A percentile compares a stretch with the other conserved stretches of the same genome.
phyloP scores from a whole-genome alignment of 2,888 invertebrate species.

The Eupithecia inturbata region DNA sequence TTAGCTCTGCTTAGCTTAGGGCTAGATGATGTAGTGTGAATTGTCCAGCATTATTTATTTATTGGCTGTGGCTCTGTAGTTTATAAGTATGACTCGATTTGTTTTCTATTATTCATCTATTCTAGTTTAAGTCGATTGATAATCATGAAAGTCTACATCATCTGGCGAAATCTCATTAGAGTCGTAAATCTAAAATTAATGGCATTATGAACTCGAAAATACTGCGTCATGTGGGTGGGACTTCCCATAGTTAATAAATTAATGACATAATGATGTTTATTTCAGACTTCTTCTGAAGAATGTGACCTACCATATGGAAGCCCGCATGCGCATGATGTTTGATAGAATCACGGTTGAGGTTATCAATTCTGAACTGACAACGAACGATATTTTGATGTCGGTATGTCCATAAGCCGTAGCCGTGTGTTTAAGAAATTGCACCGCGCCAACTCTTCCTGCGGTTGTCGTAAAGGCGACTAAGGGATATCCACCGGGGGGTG shows the following conservation, averaged over 20 bases:
- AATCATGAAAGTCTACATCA: not conserved
- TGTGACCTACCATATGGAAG: constrained; percentile 64
- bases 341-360: constrained; percentile 60
- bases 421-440: no score
- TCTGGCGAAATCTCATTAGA: not conserved
- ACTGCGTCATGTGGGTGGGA: not conserved
- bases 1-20: no score
- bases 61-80: not conserved
- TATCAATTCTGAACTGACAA: constrained; percentile 56
- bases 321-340: constrained; percentile 62
- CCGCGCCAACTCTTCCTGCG: no score
- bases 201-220: not conserved
- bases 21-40: no score
- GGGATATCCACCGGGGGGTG: no score
- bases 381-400: constrained; percentile 56
- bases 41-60: no score
- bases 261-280: constrained; percentile 28
- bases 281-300: constrained; percentile 65
- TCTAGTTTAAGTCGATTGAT: no score
- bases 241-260: not conserved
- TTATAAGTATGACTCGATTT: no score
- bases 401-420: constrained; percentile 46
- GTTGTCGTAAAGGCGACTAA: no score
- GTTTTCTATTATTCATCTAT: no score
- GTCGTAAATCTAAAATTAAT: constrained; percentile 9